Conservation (phyloP, 1,140 invertebrate genomes). For the Hycleus phaleratus region DNA sequence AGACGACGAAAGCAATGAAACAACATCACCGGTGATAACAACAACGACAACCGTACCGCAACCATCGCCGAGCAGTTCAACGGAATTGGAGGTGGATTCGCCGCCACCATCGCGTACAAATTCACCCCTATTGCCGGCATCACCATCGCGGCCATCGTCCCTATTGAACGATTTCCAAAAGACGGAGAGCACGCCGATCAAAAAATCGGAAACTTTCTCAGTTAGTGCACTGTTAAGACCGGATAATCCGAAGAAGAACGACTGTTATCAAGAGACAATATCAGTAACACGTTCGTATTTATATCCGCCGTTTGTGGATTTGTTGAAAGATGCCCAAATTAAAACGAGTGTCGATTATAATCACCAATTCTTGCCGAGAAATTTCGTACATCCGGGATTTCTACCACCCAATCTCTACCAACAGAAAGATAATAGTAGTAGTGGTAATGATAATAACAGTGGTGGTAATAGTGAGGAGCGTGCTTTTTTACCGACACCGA, state of each 20-base stretch:
- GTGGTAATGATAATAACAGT: no score
- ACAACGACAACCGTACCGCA: slow-evolving; percentile 31
- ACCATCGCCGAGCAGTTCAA: slow-evolving; percentile 48
- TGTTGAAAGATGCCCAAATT: slow-evolving; percentile 45
- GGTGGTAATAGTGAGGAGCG: slow-evolving; percentile 37
- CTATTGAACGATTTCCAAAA: slow-evolving; percentile 37
- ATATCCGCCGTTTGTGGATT: slow-evolving; percentile 53
- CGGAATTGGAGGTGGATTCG: slow-evolving; percentile 63
- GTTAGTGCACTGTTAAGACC: slow-evolving; percentile 68
- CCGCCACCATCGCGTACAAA: slow-evolving; percentile 48
- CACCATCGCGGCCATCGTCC: slow-evolving; percentile 45
- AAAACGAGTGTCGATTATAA: slow-evolving; percentile 39
- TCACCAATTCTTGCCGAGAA: slow-evolving; percentile 36
- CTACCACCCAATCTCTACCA: slow-evolving; percentile 39
- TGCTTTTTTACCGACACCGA: slow-evolving; percentile 45
- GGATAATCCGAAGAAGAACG: slow-evolving; percentile 58
- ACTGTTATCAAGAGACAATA: slow-evolving; percentile 46
- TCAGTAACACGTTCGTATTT: slow-evolving; percentile 52
- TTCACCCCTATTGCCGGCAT: slow-evolving; percentile 32
- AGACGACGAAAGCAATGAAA: slow-evolving; percentile 28
- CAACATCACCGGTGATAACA: slow-evolving; percentile 35
- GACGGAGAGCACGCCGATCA: slow-evolving; percentile 43
- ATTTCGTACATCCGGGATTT: slow-evolving; percentile 40
- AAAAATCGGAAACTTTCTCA: slow-evolving; percentile 70
- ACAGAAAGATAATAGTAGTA: slow-evolving; percentile 30